Evolutionary conservation across 2,888 invertebrate species (phyloP).

Genomic region (Trachelus iudaicus): DNA sequence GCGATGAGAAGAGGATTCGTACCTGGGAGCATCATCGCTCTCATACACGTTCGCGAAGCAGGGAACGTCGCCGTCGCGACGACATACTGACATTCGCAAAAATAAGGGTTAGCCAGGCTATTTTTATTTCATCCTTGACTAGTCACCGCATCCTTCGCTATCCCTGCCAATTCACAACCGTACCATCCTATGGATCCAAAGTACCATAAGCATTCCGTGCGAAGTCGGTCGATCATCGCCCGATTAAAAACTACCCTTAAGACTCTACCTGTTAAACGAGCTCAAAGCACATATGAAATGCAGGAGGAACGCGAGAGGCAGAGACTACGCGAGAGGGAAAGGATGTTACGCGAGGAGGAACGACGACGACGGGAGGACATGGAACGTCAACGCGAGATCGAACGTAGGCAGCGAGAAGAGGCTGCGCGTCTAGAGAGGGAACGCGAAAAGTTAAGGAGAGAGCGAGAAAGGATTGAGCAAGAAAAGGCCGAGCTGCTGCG

Average conservation of each 20-base stretch:
- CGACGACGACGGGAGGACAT: conserved; percentile 83
- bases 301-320: conserved; percentile 81
- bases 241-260: not conserved
- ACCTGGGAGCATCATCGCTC: conserved; percentile 60
- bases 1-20: conserved; percentile 54
- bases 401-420: conserved; percentile 86
- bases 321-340: conserved; percentile 80
- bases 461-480: conserved; percentile 88
- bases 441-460: conserved; percentile 82
- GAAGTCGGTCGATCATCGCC: not conserved
- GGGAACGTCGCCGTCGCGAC: conserved; percentile 69
- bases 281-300: conserved; percentile 16
- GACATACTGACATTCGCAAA: conserved; percentile 84
- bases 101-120: conserved; percentile 73
- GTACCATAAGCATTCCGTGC: not conserved
- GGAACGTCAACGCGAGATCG: conserved; percentile 81
- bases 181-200: not conserved
- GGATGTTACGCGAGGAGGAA: conserved; percentile 83
- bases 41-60: conserved; percentile 55
- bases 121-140: not conserved
- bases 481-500: conserved; percentile 88
- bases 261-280: not conserved
- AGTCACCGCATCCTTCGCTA: not conserved
- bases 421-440: conserved; percentile 84
- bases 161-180: not conserved